Evolutionary conservation across 2,888 invertebrate species (phyloP).

Genomic region (Lasioglossum oenotherae): DNA sequence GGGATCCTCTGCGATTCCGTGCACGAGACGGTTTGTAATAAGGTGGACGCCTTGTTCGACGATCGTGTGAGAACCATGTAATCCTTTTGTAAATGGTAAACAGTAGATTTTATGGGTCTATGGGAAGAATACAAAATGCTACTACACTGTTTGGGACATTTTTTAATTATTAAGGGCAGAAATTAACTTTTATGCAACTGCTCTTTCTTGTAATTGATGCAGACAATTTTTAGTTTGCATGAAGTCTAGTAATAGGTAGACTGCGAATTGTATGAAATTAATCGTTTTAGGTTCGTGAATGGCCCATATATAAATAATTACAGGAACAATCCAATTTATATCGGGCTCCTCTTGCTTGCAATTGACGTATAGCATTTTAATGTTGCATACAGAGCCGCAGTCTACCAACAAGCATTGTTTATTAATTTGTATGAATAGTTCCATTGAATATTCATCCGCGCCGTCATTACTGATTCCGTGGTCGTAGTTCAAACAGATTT

Average conservation of each 20-base stretch:
- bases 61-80: background rate
- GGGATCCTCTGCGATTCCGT: slow-evolving; percentile 1
- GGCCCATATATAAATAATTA: background rate
- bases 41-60: background rate
- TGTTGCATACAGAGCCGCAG: background rate
- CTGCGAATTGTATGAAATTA: background rate
- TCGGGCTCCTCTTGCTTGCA: background rate
- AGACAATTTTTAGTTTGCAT: background rate
- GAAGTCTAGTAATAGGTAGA: too few relatives aligned
- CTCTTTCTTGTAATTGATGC: background rate
- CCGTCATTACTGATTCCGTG: background rate
- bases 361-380: background rate
- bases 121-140: fast-evolving
- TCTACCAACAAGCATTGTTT: background rate
- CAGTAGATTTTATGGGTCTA: background rate
- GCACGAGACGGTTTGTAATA: background rate
- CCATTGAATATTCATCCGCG: background rate
- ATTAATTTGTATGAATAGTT: background rate
- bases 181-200: background rate
- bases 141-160: background rate
- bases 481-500: background rate
- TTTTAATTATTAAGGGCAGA: background rate
- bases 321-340: background rate
- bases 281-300: background rate
- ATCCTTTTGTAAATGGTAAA: background rate